These are phyloP conservation scores for Cacoxenus indagator DNA, from an alignment of 2,888 invertebrate species.

Conservation along the genomic window DNA sequence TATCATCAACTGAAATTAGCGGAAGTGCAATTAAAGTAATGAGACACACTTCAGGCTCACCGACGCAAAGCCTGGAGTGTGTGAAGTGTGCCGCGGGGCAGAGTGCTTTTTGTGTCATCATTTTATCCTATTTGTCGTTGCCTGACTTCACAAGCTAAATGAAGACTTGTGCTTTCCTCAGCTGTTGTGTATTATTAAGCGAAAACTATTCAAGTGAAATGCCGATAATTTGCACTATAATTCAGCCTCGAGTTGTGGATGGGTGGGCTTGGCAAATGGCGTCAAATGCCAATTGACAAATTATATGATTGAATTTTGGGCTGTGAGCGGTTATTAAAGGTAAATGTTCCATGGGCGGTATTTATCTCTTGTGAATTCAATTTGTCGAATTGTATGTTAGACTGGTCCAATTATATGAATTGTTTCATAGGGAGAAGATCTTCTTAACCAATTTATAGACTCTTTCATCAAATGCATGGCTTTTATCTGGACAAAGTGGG, in stretches of 20 bases:
- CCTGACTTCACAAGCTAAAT: background rate
- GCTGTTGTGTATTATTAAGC: background rate
- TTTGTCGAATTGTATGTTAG: no score
- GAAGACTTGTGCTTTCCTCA: background rate
- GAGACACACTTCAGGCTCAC: slow-evolving; percentile 22
- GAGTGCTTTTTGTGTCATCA: background rate
- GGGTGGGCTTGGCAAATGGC: background rate
- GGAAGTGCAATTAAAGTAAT: slow-evolving; percentile 48
- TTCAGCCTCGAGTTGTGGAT: background rate
- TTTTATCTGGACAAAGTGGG: no score
- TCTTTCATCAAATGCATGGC: no score
- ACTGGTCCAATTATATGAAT: no score
- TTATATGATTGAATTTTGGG: background rate
- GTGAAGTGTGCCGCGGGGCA: background rate
- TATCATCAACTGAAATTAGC: slow-evolving; percentile 50
- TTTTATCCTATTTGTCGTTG: background rate
- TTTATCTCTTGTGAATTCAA: no score
- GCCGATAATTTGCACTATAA: background rate
- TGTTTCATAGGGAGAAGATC: no score
- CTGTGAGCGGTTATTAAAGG: no score
- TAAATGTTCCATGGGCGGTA: background rate
- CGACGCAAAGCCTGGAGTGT: background rate
- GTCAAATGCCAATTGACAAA: background rate
- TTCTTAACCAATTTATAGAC: no score
- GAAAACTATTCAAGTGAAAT: background rate